Evolutionary conservation across 2,888 invertebrate genomes (phyloP).

Genomic region (Meteorus colon): DNA sequence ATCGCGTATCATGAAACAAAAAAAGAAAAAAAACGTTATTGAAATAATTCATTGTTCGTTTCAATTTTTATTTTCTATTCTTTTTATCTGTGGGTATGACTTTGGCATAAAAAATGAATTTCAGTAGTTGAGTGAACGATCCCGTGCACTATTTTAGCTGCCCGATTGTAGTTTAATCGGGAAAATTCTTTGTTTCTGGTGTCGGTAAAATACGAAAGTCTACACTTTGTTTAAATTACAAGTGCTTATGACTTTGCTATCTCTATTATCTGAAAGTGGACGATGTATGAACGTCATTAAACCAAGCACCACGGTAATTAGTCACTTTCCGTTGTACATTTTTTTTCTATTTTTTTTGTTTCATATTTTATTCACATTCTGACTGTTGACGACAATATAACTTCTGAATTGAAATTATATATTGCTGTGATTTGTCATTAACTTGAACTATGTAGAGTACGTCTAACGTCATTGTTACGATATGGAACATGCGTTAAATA

Average conservation of each 20-base stretch:
- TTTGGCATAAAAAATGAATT: slow-evolving; percentile 27
- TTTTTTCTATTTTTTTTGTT: slow-evolving; percentile 25
- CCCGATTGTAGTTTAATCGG: slow-evolving; percentile 49
- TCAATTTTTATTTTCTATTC: background rate
- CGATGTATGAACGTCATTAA: slow-evolving; percentile 53
- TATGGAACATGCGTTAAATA: slow-evolving; percentile 36
- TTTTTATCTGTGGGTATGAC: slow-evolving; percentile 35
- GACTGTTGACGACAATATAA: slow-evolving; percentile 4
- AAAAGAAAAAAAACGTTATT: background rate
- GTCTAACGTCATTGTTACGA: slow-evolving; percentile 56
- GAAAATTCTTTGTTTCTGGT: slow-evolving; percentile 55
- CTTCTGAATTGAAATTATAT: slow-evolving; percentile 12
- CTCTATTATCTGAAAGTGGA: slow-evolving; percentile 29
- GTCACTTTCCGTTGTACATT: slow-evolving; percentile 20
- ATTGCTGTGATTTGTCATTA: slow-evolving; percentile 34
- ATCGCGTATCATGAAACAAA: background rate
- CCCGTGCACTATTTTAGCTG: slow-evolving; percentile 49
- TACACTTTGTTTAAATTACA: slow-evolving; percentile 38
- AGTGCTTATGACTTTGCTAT: slow-evolving; percentile 39
- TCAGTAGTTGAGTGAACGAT: slow-evolving; percentile 44
- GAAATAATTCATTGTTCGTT: slow-evolving; percentile 20
- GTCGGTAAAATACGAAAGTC: slow-evolving; percentile 42
- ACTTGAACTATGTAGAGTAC: slow-evolving; percentile 40
- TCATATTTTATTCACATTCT: background rate
- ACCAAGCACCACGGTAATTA: slow-evolving; percentile 60